phyloP scores from a whole-genome alignment of 2,113 vertebrate species.

The Hypomesus transpacificus region DNA sequence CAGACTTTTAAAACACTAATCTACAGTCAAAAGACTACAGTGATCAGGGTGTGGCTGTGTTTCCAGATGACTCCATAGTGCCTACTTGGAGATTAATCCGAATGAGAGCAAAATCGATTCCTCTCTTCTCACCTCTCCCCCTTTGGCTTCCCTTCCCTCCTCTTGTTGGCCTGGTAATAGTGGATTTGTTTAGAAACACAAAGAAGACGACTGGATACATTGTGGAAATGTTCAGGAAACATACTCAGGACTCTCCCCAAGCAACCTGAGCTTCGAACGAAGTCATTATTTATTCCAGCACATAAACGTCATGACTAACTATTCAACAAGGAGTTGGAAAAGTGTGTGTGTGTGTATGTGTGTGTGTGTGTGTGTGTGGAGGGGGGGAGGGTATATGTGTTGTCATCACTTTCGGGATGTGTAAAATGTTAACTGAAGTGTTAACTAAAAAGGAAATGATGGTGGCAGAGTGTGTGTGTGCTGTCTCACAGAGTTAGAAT shows the following conservation, averaged over 20 bases:
- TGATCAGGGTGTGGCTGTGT: no score
- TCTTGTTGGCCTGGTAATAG: slow-evolving; percentile 20
- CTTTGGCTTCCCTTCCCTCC: slow-evolving; percentile 9
- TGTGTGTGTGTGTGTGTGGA: neutral
- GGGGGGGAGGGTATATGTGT: no score
- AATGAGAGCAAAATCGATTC: neutral
- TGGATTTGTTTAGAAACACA: slow-evolving; percentile 33
- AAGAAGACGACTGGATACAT: slow-evolving; percentile 14
- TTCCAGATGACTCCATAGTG: no score
- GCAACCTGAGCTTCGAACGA: slow-evolving; percentile 2
- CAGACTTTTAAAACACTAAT: no score
- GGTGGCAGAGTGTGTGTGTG: no score
- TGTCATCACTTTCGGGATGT: no score
- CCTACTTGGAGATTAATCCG: no score
- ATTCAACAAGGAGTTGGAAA: neutral
- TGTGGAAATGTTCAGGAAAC: slow-evolving; percentile 30
- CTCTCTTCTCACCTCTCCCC: neutral
- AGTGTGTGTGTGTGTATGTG: no score
- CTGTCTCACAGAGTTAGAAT: neutral
- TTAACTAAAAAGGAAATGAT: no score
- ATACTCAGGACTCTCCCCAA: slow-evolving; percentile 18
- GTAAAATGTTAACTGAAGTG: neutral
- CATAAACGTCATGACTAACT: slow-evolving; percentile 30
- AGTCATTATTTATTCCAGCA: slow-evolving; percentile 15
- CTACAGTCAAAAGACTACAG: no score